Conservation (phyloP, 2,888 invertebrate species). For the Nudaria mundana region DNA sequence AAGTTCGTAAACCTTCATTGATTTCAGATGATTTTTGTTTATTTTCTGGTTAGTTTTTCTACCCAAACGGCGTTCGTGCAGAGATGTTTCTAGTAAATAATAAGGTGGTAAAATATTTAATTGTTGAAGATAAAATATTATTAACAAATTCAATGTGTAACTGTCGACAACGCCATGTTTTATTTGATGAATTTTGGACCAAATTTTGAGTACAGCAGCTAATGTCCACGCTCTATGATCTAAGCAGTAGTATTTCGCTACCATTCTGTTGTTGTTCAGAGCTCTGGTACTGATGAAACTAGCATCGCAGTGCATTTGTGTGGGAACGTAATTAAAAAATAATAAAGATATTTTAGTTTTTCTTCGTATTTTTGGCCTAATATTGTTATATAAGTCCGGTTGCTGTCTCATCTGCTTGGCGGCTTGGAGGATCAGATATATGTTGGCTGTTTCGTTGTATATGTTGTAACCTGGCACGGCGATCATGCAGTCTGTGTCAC, state of each 20-base stretch:
- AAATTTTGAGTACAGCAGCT: conserved; percentile 5
- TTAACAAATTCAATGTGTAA: conserved; percentile 8
- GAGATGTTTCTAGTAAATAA: not conserved
- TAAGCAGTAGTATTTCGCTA: conserved; percentile 1
- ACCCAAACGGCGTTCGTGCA: not conserved
- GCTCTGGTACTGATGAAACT: not conserved
- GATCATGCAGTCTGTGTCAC: conserved; percentile 5
- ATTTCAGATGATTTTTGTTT: too few relatives aligned
- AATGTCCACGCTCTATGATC: not conserved
- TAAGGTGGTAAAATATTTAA: conserved; percentile 1
- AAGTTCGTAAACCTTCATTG: conserved; percentile 13
- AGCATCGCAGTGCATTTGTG: conserved; percentile 3
- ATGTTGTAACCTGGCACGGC: not conserved
- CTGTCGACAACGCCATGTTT: not conserved
- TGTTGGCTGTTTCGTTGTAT: not conserved
- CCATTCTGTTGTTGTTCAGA: conserved; percentile 1
- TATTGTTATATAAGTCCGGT: not conserved
- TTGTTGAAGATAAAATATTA: conserved; percentile 27
- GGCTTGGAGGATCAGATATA: not conserved
- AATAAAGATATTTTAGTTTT: not conserved
- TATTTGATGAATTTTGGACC: conserved; percentile 1
- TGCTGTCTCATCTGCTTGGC: not conserved
- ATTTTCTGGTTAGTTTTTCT: not conserved
- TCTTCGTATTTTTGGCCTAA: not conserved
- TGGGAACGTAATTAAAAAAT: conserved; percentile 1